These are phyloP conservation scores for Hylaeus volcanicus DNA, from an alignment of 1,140 invertebrate genomes.

Conservation along the genomic window DNA sequence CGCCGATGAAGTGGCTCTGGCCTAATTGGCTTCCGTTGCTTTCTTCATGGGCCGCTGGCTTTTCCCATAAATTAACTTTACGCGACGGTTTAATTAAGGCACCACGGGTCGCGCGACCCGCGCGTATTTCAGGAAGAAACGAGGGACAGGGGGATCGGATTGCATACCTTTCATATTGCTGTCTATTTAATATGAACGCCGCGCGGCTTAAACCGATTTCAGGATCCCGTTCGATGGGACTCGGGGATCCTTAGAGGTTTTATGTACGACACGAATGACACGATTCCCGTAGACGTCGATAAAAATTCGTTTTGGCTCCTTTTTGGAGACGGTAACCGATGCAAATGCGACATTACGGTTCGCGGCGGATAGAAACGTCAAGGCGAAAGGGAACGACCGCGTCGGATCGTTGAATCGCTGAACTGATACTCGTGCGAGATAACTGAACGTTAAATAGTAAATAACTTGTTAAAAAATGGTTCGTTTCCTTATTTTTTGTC, in stretches of 20 bases:
- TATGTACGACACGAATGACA: background rate
- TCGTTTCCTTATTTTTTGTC: too few species aligned
- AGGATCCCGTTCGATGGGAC: background rate
- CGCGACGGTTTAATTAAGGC: slow-evolving; percentile 65
- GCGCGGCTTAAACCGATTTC: background rate
- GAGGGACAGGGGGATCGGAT: slow-evolving; percentile 16
- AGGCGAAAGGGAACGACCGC: too few species aligned
- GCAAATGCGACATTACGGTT: background rate
- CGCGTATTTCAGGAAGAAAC: slow-evolving; percentile 45
- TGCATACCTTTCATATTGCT: slow-evolving; percentile 18
- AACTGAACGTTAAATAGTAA: too few species aligned
- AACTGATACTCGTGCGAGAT: too few species aligned
- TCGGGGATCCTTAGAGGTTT: background rate
- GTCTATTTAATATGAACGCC: slow-evolving; percentile 43
- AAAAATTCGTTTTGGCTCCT: background rate
- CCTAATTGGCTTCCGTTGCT: slow-evolving; percentile 69
- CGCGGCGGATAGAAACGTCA: background rate
- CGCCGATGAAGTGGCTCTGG: slow-evolving; percentile 58
- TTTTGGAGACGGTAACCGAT: background rate
- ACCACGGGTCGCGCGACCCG: slow-evolving; percentile 51
- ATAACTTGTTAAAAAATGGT: too few species aligned
- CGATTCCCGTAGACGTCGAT: background rate
- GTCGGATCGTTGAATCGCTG: too few species aligned
- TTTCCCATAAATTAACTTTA: slow-evolving; percentile 66
- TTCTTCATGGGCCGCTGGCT: slow-evolving; percentile 58